These are phyloP conservation scores for Emmelina monodactyla DNA, from an alignment of 2,888 invertebrate genomes.

Conservation along the genomic window DNA sequence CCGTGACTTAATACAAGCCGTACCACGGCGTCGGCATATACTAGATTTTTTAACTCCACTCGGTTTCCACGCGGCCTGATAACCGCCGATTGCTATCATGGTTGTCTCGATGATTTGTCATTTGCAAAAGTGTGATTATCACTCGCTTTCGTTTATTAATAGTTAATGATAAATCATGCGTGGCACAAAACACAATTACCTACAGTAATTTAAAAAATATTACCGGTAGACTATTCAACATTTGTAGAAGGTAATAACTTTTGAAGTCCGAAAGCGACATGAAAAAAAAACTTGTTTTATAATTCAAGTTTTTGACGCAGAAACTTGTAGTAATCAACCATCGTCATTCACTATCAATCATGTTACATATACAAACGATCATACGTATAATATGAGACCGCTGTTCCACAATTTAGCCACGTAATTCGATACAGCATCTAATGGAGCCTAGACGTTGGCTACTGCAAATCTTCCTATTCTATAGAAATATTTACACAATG, in stretches of 20 bases:
- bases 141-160: conserved; percentile 22
- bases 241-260: too few species aligned
- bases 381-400: conserved; percentile 27
- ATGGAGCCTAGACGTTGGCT: conserved; percentile 24
- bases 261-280: too few species aligned
- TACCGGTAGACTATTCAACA: too few species aligned
- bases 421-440: conserved; percentile 41
- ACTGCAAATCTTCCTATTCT: conserved; percentile 1
- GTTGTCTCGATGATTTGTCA: conserved; percentile 29
- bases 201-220: too few species aligned
- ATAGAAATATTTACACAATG: too few species aligned
- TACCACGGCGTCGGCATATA: background rate
- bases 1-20: background rate
- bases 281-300: too few species aligned
- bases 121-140: conserved; percentile 29
- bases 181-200: too few species aligned
- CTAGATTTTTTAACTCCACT: background rate
- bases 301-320: too few species aligned
- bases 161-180: too few species aligned
- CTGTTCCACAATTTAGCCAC: conserved; percentile 54
- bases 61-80: conserved; percentile 35
- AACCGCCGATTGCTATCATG: conserved; percentile 36
- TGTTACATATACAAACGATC: too few species aligned
- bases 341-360: too few species aligned
- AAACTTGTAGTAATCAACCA: too few species aligned